Evolutionary conservation across 2,113 vertebrate genomes (phyloP).

Genomic region (Eretmochelys imbricata): DNA sequence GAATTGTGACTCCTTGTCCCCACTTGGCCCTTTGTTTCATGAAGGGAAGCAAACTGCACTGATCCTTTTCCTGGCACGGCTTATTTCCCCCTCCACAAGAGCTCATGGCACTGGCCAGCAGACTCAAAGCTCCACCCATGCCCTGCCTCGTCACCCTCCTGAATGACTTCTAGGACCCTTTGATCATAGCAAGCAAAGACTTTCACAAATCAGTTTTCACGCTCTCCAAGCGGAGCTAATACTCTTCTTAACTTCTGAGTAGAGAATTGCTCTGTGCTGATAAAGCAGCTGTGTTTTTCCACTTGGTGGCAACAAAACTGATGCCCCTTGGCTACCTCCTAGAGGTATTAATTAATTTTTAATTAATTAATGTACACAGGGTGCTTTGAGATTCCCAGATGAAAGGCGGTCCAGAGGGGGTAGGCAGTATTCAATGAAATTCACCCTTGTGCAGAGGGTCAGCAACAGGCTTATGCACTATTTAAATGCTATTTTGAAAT

Average conservation of each 20-base stretch:
- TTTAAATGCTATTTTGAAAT: background rate
- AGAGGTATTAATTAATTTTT: background rate
- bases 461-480: rapidly evolving
- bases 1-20: background rate
- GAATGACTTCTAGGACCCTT: rapidly evolving
- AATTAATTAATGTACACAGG: rapidly evolving
- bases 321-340: background rate
- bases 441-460: rapidly evolving
- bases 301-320: rapidly evolving
- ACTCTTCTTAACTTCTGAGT: rapidly evolving
- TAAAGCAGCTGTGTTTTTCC: background rate
- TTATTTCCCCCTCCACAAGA: rapidly evolving
- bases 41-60: background rate
- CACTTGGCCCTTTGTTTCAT: background rate
- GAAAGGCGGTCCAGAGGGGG: background rate
- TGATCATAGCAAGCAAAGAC: rapidly evolving
- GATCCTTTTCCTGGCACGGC: background rate
- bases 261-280: rapidly evolving
- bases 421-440: background rate
- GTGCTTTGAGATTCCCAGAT: background rate
- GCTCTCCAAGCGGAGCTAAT: rapidly evolving
- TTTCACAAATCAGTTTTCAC: rapidly evolving
- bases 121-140: rapidly evolving
- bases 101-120: rapidly evolving
- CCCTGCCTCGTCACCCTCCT: background rate